phyloP scores from a whole-genome alignment of 2,888 invertebrate species.

The Phaedon cochleariae region DNA sequence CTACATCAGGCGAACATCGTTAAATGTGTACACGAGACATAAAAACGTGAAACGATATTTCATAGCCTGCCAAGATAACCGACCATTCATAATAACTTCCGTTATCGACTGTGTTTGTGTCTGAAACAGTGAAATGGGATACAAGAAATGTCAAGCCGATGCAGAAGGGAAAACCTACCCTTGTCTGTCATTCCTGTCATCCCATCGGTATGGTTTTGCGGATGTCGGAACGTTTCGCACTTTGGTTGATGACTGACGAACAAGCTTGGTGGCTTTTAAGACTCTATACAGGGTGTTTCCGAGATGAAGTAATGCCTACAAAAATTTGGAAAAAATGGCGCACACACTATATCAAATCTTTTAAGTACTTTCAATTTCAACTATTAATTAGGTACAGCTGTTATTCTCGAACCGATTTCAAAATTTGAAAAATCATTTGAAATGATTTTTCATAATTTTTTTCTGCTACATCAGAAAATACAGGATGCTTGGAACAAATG shows the following conservation, averaged over 20 bases:
- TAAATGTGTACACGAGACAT: not conserved
- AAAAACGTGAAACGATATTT: slow-evolving; percentile 4
- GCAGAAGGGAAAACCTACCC: not conserved
- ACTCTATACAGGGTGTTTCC: slow-evolving; percentile 2
- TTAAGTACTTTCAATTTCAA: too few relatives aligned
- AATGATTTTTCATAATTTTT: too few relatives aligned
- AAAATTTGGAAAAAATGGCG: too few relatives aligned
- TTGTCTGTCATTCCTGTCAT: not conserved
- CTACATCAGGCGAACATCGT: not conserved
- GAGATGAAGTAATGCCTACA: too few relatives aligned
- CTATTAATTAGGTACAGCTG: too few relatives aligned
- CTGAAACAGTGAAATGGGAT: not conserved
- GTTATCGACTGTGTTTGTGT: slow-evolving; percentile 12
- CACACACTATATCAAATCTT: too few relatives aligned
- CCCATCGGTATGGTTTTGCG: slow-evolving; percentile 2
- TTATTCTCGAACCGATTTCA: too few relatives aligned
- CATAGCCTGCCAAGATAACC: slow-evolving; percentile 13
- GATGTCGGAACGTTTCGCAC: slow-evolving; percentile 17
- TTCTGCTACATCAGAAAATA: too few relatives aligned
- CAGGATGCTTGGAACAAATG: too few relatives aligned
- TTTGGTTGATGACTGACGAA: not conserved
- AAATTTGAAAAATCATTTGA: too few relatives aligned
- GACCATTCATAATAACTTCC: slow-evolving; percentile 19
- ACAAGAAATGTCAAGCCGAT: too few relatives aligned
- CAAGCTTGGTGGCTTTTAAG: not conserved